A percentile compares a stretch with the other conserved stretches of the same genome.
Conservation (phyloP, 2,888 invertebrate species). For the Lacanobia wlatinum region DNA sequence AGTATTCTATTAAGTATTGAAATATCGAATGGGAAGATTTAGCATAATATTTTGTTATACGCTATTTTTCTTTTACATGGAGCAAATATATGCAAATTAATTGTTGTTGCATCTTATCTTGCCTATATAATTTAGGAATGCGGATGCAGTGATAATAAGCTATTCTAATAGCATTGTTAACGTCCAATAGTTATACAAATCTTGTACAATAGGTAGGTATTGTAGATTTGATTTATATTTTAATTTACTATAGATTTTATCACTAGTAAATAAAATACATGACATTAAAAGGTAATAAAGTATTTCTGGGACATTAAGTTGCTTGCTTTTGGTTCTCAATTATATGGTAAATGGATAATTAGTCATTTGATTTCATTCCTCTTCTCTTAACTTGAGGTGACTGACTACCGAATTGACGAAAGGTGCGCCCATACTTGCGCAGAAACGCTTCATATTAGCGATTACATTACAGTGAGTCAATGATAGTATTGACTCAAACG, state of each 20-base stretch:
- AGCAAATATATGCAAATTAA: conserved; percentile 58
- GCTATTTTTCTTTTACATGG: conserved; percentile 45
- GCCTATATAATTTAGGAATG: conserved; percentile 66
- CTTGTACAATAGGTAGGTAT: conserved; percentile 79
- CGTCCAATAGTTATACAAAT: conserved; percentile 78
- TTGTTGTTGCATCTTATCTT: conserved; percentile 73
- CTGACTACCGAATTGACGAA: too few species aligned
- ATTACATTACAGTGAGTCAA: too few species aligned
- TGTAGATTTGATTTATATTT: conserved; percentile 73
- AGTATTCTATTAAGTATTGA: conserved; percentile 15
- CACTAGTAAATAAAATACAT: conserved; percentile 70
- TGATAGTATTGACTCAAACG: too few species aligned
- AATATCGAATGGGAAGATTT: conserved; percentile 56
- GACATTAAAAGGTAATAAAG: conserved; percentile 73
- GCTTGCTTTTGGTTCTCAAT: conserved; percentile 83
- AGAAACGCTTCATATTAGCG: too few species aligned
- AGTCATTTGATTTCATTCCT: conserved; percentile 39
- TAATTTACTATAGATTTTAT: conserved; percentile 68
- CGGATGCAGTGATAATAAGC: conserved; percentile 65
- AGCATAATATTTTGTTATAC: conserved; percentile 56
- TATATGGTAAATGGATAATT: conserved; percentile 77
- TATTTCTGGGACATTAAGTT: conserved; percentile 80
- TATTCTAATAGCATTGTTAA: conserved; percentile 65
- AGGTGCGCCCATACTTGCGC: too few species aligned
- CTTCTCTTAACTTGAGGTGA: neutral